Evolutionary conservation across 2,113 vertebrate genomes (phyloP).

Genomic region (Entomyzon cyanotis): DNA sequence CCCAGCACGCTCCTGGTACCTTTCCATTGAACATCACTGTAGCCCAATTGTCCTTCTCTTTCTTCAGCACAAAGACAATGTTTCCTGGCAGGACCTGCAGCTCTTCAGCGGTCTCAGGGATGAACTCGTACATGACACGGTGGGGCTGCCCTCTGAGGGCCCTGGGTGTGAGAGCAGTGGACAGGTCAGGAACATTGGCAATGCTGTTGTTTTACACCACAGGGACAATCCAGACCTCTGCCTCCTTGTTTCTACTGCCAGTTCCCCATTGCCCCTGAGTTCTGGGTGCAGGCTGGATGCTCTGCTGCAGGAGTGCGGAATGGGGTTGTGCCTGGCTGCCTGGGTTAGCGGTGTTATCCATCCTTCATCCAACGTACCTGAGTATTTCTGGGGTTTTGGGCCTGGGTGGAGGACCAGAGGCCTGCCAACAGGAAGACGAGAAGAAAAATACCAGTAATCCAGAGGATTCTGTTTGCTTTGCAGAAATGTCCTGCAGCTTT

Average conservation of each 20-base stretch:
- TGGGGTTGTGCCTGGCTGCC: neutral
- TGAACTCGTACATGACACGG: constrained; percentile 88
- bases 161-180: constrained; percentile 59
- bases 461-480: neutral
- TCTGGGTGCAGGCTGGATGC: neutral
- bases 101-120: constrained; percentile 87
- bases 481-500: neutral
- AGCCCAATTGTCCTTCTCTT: constrained; percentile 92
- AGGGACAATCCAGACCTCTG: neutral
- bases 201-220: fast-evolving
- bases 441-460: neutral
- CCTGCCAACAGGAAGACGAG: constrained; percentile 37
- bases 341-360: neutral
- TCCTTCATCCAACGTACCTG: constrained; percentile 74
- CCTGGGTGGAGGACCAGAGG: constrained; percentile 71
- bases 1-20: constrained; percentile 61
- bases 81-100: constrained; percentile 91
- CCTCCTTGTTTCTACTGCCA: neutral
- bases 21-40: constrained; percentile 93
- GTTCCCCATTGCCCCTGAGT: fast-evolving
- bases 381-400: constrained; percentile 88
- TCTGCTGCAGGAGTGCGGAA: fast-evolving
- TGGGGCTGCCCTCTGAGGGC: constrained; percentile 88
- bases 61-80: constrained; percentile 93
- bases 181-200: neutral